Conservation (phyloP, 2,797 vertebrate species). For the Rhynchotus rufescens region DNA sequence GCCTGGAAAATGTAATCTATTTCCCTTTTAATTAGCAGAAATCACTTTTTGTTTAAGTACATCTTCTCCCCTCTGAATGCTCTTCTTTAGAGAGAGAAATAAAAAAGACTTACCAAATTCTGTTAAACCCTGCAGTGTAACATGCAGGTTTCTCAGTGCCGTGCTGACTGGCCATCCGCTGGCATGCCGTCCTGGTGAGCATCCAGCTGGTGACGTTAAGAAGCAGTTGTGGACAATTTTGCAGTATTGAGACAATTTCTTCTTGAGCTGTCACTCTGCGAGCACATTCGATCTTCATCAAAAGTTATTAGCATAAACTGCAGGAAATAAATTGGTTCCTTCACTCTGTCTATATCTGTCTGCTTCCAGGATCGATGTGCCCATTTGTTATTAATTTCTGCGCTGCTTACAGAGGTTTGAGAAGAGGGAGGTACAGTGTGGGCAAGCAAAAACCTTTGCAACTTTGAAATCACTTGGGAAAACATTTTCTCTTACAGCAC, state of each 20-base stretch:
- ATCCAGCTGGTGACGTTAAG: background rate
- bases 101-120: background rate
- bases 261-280: background rate
- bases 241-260: background rate
- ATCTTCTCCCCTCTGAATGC: background rate
- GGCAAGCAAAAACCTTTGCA: background rate
- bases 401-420: background rate
- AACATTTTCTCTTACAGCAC: background rate
- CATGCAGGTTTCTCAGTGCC: rapidly evolving
- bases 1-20: background rate
- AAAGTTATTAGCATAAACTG: background rate
- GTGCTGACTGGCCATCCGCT: too few species aligned
- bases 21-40: background rate
- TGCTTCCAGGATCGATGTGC: background rate
- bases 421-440: background rate
- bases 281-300: background rate
- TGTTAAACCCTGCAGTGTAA: too few species aligned
- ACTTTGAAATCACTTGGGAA: background rate
- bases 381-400: background rate
- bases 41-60: background rate
- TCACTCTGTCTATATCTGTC: background rate
- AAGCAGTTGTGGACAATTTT: background rate
- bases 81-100: background rate
- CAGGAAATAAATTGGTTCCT: background rate
- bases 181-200: too few species aligned